Evolutionary conservation across 2,113 vertebrate genomes (phyloP), one percentile per base, ranked within the genome.

Genomic region (Daubentonia madagascariensis): DNA sequence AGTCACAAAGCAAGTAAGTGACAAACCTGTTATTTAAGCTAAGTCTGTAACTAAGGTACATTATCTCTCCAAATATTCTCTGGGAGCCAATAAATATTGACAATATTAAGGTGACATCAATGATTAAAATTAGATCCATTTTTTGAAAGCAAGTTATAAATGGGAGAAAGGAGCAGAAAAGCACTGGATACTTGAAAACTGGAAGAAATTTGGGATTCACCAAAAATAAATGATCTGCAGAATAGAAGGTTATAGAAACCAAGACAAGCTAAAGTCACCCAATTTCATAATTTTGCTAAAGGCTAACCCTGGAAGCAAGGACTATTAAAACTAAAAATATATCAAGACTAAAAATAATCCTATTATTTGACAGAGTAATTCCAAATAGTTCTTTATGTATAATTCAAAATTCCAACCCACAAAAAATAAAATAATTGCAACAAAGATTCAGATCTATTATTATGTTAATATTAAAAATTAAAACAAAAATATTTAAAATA

Each of bases 231-330:
- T 72, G 81, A 97, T 91, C 67, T 79, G 37, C 17, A 40, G n/a
- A 93, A 97, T 54, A 93, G 81, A 96, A 97, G 72, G 89, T 89
- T 96, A 95, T 9, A 78, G 88, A 89, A 96, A 97, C 85, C 96
- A 97, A 98, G 89, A 85, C 72, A 96, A 86, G 43, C 8, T 87
- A 95, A 96, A 95, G 75, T 95, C 92, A 97, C 89, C 89, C 81
- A 91, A 85, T 96, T 94, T 96, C 57, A 96, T 97, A 93, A 96
- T 97, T 94, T 97, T 96, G 93, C 97, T 98, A 97, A 97, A 96
- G 89, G 89, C 93, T 97, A 98, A 91, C 80, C 52, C 85, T 96
- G 91, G 72, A 96, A 97, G 40, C 85, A 94, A 59, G 65, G 57
- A 93, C 95, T 96, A 93, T 96, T 97, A 97, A 96, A 97, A 93